Conservation (phyloP, 2,888 invertebrate genomes). For the Phyto melanocephala region DNA sequence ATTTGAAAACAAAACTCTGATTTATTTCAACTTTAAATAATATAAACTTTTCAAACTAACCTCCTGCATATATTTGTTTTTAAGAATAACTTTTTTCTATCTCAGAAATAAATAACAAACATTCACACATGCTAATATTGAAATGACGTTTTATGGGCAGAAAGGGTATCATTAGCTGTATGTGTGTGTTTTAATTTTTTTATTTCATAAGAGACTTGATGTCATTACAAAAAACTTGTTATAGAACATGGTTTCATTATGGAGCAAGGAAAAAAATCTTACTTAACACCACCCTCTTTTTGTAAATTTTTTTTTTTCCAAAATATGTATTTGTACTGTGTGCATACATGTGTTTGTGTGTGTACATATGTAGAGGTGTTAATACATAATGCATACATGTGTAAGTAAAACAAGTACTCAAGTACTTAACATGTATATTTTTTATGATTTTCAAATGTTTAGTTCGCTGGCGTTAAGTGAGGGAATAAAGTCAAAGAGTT, state of each 20-base stretch:
- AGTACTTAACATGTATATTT: constrained; percentile 2
- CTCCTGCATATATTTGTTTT: not conserved
- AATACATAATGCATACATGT: constrained; percentile 9
- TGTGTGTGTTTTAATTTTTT: not conserved
- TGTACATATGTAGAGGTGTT: not conserved
- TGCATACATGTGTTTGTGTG: not conserved
- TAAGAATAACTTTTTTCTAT: not conserved
- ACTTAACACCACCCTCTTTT: constrained; percentile 41
- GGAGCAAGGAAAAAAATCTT: constrained; percentile 43
- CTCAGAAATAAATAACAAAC: constrained; percentile 30
- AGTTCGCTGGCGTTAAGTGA: not conserved
- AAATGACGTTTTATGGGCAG: constrained; percentile 66
- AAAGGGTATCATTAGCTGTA: constrained; percentile 66
- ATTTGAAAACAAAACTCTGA: no score
- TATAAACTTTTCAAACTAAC: not conserved
- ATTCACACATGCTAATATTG: constrained; percentile 43
- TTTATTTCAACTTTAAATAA: no score
- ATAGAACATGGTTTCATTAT: constrained; percentile 49
- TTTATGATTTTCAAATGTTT: constrained; percentile 31
- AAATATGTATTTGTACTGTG: not conserved
- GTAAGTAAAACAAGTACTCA: constrained; percentile 30
- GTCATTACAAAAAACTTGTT: constrained; percentile 59
- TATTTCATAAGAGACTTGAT: constrained; percentile 52
- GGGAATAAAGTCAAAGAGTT: constrained; percentile 23
- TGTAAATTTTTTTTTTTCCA: not conserved